phyloP scores from a whole-genome alignment of 2,797 vertebrate genomes.

The Pelochelys cantorii region DNA sequence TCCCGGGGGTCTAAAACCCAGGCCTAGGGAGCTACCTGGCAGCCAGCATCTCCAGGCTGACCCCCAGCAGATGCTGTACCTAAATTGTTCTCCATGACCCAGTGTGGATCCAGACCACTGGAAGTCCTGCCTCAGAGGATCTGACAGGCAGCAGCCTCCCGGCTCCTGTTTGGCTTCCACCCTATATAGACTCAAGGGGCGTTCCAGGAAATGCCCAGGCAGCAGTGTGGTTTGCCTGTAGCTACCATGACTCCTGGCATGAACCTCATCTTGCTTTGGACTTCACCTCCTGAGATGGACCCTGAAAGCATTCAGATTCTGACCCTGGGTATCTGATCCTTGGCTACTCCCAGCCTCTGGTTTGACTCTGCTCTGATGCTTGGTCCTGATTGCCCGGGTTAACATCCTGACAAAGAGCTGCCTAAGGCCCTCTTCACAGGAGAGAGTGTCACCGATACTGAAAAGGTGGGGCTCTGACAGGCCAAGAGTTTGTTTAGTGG shows the following conservation, averaged over 20 bases:
- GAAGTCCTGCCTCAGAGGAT: background rate
- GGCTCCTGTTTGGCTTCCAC: background rate
- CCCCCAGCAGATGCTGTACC: background rate
- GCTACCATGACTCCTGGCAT: background rate
- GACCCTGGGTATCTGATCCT: background rate
- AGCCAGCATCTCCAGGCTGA: too few relatives aligned
- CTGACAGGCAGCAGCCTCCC: background rate
- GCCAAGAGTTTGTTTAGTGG: background rate
- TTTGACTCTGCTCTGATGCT: background rate
- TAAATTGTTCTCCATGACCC: background rate
- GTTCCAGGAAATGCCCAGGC: background rate
- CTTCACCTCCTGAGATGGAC: background rate
- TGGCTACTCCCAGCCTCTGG: background rate
- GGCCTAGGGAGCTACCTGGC: too few relatives aligned
- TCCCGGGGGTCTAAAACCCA: background rate
- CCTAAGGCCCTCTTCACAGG: background rate
- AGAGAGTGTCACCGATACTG: background rate
- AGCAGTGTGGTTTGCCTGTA: background rate
- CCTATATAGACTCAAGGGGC: background rate
- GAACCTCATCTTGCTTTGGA: background rate
- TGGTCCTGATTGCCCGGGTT: background rate
- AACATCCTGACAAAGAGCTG: background rate
- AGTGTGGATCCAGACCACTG: background rate
- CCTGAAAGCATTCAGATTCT: background rate
- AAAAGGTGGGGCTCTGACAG: background rate